Evolutionary conservation across 2,113 vertebrate species (phyloP), one percentile per base, ranked within the genome.

Genomic region (Lepisosteus oculatus): DNA sequence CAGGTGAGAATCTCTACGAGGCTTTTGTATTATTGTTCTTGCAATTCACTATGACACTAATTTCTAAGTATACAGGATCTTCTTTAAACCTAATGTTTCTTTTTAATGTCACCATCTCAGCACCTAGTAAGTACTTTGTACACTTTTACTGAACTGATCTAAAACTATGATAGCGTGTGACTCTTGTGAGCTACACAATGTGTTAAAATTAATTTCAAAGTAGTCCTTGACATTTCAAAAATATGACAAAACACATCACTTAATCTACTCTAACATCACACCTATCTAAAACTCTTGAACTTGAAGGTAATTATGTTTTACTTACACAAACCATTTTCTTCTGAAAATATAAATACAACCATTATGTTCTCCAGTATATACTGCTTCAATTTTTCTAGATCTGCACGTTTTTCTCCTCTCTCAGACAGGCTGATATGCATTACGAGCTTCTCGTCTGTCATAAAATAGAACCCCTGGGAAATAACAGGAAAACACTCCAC

Each of bases 361-460:
- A 95, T 86, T 79, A 98, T 93, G 84, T 97, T 96, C 90, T 99
- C 96, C 80, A 95, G 87, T 85, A 99, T 86, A 72, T 97, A 96
- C 62, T 95, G 94, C 81, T 95, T 94, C 79, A 93, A 93, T 77
- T 95, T 95, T 90, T 97, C 94, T 81, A 95, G 91, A 84, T 95
- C 93, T 70, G 90, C 82, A 1, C 92, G 94, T 72, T 87, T 94
- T 85, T 94, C 93, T 67, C 90, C 89, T 67, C 88, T 89, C 65
- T 94, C 89, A 4, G 88, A 94, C 86, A 99, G 92, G 88, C 90
- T 95, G 87, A 99, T 93, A 89, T 95, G 93, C 83, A 97, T 89
- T 72, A 86, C 92, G 81, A 96, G 82, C 71, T 85, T 84, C 65
- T 92, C 91, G 75, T 93, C 87, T 0, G 89, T 92, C 78, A 90